Base-by-base conservation (phyloP, 1,140 invertebrate genomes). In the Cydia splendana region DNA sequence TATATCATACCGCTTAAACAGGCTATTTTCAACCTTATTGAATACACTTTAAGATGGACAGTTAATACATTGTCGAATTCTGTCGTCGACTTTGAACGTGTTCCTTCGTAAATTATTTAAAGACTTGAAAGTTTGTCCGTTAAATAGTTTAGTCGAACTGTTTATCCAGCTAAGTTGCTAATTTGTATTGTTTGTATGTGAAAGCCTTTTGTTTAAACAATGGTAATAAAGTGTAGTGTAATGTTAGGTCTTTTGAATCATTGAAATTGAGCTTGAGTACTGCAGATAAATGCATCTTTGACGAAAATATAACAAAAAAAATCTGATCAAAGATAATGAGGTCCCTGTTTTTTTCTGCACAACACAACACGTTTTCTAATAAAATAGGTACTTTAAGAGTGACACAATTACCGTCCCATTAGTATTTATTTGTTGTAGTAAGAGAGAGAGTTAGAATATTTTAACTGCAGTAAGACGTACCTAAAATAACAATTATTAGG, bases 131-230 rank as follows among this genome's bases (percentile, higher is more conserved):
- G 80, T 79, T 78, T 74, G 75, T 78, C 77, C 76, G 79, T 78
- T 80, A 82, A 82, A 80, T 81, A 83, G 81, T 85, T 84, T 82
- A 80, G 80, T 81, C 18, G 13, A 51, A 79, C 81, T 82, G 76
- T 83, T 86, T 81, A 81, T 78, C n/a, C 73, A 81, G 76, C 20
- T 80, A 83, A 81, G 78, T 79, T 81, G 86, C 86, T 88, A 87
- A 87, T 88, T 84, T 81, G 79, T 81, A 65, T 83, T 85, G 79
- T 87, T 85, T 87, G 82, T 84, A 77, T 81, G 86, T 81, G 79
- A 89, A 87, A 84, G 78, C 79, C n/a, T 24, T 51, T 75, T 75
- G 45, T 57, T 42, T 6, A n/a, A 53, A 57, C 9, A 15, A 45
- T 57, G 74, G 45, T 57, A 18, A 24, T 74, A 51, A 75, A 51